phyloP scores from a whole-genome alignment of 1,140 invertebrate species.

The Drosophila pallidifrons region DNA sequence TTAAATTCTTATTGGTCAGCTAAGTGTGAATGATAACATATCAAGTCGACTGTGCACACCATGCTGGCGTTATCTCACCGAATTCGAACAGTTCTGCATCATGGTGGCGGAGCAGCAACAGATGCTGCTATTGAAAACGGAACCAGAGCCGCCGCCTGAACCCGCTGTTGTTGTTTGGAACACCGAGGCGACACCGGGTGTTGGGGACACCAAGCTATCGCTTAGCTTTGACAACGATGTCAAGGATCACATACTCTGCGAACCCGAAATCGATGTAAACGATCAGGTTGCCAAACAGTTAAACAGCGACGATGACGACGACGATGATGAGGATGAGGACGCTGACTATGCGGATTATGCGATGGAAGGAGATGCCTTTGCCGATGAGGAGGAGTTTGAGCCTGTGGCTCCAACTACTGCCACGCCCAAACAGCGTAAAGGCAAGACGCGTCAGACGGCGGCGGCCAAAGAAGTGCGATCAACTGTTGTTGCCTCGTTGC shows the following conservation, averaged over 20 bases:
- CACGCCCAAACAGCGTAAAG: conserved; percentile 7
- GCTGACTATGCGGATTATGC: not conserved
- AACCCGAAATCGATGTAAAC: conserved; percentile 68
- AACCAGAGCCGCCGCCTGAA: conserved; percentile 59
- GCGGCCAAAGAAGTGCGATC: not conserved
- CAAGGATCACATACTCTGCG: conserved; percentile 71
- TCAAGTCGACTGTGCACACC: conserved; percentile 57
- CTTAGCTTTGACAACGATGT: conserved; percentile 51
- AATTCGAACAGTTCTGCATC: conserved; percentile 61
- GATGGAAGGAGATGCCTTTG: conserved; percentile 9
- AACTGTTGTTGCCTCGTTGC: conserved; percentile 9
- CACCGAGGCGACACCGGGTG: conserved; percentile 42
- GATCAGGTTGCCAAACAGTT: not conserved
- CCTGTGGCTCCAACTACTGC: no score
- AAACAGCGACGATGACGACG: not conserved
- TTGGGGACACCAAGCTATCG: conserved; percentile 49
- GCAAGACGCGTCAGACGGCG: conserved; percentile 2
- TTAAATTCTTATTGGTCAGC: not conserved
- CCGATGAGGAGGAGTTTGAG: conserved; percentile 13
- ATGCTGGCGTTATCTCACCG: conserved; percentile 57
- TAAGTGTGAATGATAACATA: conserved; percentile 51
- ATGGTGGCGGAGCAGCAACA: conserved; percentile 70
- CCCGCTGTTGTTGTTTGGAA: conserved; percentile 70
- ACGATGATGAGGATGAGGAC: not conserved
- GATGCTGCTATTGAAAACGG: conserved; percentile 58